phyloP scores from a whole-genome alignment of 2,888 invertebrate species.

The Tupiocoris notatus region DNA sequence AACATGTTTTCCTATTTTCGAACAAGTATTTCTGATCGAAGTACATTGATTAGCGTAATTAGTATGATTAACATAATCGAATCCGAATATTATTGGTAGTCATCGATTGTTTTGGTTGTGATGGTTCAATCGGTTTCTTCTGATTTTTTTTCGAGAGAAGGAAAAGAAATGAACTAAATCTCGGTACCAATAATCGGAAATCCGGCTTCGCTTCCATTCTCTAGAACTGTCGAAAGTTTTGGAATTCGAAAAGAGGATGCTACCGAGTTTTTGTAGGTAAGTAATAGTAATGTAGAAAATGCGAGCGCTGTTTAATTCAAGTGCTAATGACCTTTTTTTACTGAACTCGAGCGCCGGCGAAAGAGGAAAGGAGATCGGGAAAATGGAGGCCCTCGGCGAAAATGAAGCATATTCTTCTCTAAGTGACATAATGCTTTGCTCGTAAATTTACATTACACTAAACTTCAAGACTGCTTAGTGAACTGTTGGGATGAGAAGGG shows the following conservation, averaged over 20 bases:
- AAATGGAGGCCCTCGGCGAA: neutral
- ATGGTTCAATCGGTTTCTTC: too few species aligned
- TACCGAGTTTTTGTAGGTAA: neutral
- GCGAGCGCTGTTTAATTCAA: neutral
- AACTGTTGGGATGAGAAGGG: constrained; percentile 25
- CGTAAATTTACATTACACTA: constrained; percentile 39
- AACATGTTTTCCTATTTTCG: too few species aligned
- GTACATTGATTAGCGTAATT: too few species aligned
- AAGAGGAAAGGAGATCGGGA: neutral
- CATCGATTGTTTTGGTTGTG: too few species aligned
- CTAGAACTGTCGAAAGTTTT: too few species aligned
- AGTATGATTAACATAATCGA: too few species aligned
- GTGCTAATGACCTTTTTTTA: constrained; percentile 14
- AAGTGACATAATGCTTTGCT: constrained; percentile 36
- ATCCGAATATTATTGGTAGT: too few species aligned
- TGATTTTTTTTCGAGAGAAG: too few species aligned
- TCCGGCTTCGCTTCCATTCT: too few species aligned
- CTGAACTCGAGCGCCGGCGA: neutral
- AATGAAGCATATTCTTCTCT: constrained; percentile 33
- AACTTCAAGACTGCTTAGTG: constrained; percentile 38
- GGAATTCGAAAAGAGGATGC: neutral
- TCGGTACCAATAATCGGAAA: too few species aligned
- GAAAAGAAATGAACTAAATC: too few species aligned
- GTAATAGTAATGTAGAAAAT: neutral
- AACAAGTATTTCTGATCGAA: too few species aligned